Evolutionary conservation across 2,797 vertebrate genomes (phyloP).

Genomic region (Dipus sagitta): DNA sequence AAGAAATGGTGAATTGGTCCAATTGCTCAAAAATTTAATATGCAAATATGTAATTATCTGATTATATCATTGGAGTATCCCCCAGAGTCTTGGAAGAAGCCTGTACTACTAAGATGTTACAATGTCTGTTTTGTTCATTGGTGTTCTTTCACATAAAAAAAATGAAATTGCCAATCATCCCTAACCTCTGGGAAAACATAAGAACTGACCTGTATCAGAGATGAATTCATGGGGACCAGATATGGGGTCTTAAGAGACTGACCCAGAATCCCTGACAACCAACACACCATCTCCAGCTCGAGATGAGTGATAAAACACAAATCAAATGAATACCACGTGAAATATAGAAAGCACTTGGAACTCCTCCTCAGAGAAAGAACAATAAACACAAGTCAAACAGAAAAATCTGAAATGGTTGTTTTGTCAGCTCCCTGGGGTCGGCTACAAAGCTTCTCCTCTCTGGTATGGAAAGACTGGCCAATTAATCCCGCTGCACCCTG

Average conservation of each 20-base stretch:
- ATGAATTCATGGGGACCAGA: not conserved
- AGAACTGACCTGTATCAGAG: not conserved
- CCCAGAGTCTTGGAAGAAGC: not conserved
- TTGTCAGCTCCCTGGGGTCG: not conserved
- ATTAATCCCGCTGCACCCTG: not conserved
- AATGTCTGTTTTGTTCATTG: not conserved
- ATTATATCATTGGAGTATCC: not conserved
- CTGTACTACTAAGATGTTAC: not conserved
- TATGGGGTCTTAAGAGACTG: not conserved
- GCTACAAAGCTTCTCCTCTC: not conserved
- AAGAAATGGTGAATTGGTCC: not conserved
- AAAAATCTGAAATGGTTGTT: conserved; percentile 9
- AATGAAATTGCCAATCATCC: not conserved
- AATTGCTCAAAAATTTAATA: not conserved
- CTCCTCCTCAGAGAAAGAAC: conserved; percentile 37
- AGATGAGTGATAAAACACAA: not conserved
- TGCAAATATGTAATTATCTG: not conserved
- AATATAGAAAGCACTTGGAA: not conserved
- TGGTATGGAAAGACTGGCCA: conserved; percentile 7
- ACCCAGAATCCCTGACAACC: not conserved
- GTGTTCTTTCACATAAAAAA: conserved; percentile 14
- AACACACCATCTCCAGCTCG: not conserved
- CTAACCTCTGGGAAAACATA: not conserved
- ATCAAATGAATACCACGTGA: not conserved
- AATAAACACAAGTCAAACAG: conserved; percentile 36